These are phyloP conservation scores for Colistium nudipinnis DNA, from an alignment of 2,113 vertebrate species.

Conservation along the genomic window DNA sequence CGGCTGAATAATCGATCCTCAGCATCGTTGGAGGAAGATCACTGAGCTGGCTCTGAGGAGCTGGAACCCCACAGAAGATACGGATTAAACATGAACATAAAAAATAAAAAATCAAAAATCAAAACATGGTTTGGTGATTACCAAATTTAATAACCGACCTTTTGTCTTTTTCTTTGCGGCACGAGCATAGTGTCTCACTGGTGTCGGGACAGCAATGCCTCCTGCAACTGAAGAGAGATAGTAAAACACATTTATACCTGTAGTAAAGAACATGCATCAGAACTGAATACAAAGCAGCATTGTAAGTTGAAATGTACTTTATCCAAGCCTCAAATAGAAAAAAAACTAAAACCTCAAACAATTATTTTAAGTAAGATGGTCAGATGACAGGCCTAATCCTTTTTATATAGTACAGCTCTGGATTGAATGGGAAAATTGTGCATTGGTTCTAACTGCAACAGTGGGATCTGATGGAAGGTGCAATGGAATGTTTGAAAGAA, in stretches of 20 bases:
- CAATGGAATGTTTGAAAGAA: slow-evolving; percentile 35
- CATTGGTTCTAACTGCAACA: slow-evolving; percentile 22
- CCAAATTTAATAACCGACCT: slow-evolving; percentile 70
- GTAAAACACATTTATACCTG: background rate
- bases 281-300: no score
- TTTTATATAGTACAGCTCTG: no score
- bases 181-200: slow-evolving; percentile 82
- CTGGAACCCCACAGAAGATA: slow-evolving; percentile 59
- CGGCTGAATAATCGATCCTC: slow-evolving; percentile 84
- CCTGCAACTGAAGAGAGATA: slow-evolving; percentile 58
- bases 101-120: background rate
- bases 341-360: no score
- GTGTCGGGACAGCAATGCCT: slow-evolving; percentile 64
- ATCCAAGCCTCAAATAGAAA: no score
- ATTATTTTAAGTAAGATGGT: no score
- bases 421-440: slow-evolving; percentile 55
- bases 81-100: background rate
- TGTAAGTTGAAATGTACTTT: no score
- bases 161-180: slow-evolving; percentile 62
- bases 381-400: no score
- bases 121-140: background rate
- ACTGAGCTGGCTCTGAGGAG: slow-evolving; percentile 83
- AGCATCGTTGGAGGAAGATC: slow-evolving; percentile 85
- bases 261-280: background rate
- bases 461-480: slow-evolving; percentile 30